Percentiles rank a stretch among this genome's conserved stretches.
Evolutionary conservation across 2,797 vertebrate species (phyloP).

Genomic region (Hoplostethus atlanticus): DNA sequence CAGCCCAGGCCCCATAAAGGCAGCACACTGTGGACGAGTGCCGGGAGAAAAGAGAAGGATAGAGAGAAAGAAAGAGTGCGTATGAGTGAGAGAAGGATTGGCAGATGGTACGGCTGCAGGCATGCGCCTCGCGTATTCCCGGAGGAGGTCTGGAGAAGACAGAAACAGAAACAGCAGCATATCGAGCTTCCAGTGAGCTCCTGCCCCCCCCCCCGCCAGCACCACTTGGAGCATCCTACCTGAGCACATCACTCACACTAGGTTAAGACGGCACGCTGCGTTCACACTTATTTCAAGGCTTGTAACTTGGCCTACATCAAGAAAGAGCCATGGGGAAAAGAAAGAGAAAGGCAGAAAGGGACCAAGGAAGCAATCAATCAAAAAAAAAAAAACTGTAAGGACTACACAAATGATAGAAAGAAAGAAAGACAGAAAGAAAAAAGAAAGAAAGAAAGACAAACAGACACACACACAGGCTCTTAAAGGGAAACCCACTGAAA

Average conservation of each 20-base stretch:
- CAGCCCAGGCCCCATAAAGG: slow-evolving; percentile 68
- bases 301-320: neutral
- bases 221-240: slow-evolving; percentile 3
- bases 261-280: neutral
- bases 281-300: neutral
- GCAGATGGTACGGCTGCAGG: slow-evolving; percentile 15
- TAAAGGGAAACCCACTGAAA: slow-evolving; percentile 64
- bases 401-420: neutral
- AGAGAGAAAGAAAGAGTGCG: slow-evolving; percentile 32
- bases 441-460: slow-evolving; percentile 21
- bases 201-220: neutral
- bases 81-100: slow-evolving; percentile 47
- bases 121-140: slow-evolving; percentile 36
- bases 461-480: slow-evolving; percentile 44
- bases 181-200: slow-evolving; percentile 26
- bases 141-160: slow-evolving; percentile 24
- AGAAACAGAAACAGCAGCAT: slow-evolving; percentile 17
- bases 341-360: slow-evolving; percentile 5
- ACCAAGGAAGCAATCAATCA: neutral
- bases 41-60: slow-evolving; percentile 32
- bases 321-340: neutral
- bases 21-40: slow-evolving; percentile 61
- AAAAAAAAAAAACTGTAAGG: no score
- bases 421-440: slow-evolving; percentile 5
- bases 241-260: neutral